These are phyloP conservation scores for Danio aesculapii DNA, from an alignment of 2,797 vertebrate species.

Conservation along the genomic window DNA sequence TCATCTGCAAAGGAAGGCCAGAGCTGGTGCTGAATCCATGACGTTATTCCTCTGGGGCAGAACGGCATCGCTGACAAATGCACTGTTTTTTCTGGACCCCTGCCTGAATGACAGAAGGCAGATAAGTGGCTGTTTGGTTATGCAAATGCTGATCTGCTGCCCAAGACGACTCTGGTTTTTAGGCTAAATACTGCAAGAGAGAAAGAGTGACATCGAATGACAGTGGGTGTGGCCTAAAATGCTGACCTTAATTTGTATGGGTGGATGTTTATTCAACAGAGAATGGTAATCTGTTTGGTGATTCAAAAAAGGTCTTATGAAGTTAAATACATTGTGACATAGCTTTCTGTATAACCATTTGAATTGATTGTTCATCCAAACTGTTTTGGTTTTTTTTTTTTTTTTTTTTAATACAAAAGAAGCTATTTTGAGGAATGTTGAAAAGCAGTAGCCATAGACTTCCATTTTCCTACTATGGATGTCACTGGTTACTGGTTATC, in stretches of 20 bases:
- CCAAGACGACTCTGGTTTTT: constrained; percentile 30
- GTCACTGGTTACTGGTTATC: no score
- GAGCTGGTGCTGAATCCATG: constrained; percentile 22
- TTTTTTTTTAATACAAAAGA: no score
- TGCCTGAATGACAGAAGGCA: constrained; percentile 50
- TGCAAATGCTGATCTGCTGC: constrained; percentile 26
- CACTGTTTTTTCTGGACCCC: constrained; percentile 45
- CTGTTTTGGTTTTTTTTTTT: no score
- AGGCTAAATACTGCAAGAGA: background rate
- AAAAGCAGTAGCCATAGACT: no score
- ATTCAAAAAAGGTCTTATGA: no score
- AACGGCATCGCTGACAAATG: constrained; percentile 15
- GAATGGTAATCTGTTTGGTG: no score
- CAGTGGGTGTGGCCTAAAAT: background rate
- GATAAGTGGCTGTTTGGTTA: constrained; percentile 54
- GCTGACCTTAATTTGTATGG: background rate
- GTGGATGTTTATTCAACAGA: background rate
- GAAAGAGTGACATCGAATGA: constrained; percentile 2
- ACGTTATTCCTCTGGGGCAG: constrained; percentile 46
- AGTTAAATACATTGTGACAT: no score
- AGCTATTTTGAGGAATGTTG: no score
- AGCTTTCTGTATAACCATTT: no score
- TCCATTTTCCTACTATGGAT: no score
- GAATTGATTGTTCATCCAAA: no score
- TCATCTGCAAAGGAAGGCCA: constrained; percentile 18